Evolutionary conservation across 2,113 vertebrate genomes (phyloP).

Genomic region (Anolis carolinensis): DNA sequence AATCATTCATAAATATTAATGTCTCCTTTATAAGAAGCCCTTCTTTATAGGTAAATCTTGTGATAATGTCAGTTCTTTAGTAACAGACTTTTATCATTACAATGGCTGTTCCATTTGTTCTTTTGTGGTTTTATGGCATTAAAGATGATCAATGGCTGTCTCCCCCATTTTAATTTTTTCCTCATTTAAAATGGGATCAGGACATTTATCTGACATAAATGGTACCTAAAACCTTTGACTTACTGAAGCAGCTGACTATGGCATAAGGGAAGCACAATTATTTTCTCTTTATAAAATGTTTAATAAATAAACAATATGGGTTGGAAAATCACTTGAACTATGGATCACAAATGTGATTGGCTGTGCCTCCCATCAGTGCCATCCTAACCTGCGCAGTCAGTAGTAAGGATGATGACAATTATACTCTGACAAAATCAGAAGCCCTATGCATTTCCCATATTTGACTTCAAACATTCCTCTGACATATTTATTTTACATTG

Average conservation of each 20-base stretch:
- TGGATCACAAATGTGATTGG: background rate
- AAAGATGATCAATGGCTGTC: no score
- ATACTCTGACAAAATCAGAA: no score
- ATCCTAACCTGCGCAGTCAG: no score
- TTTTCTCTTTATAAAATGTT: background rate
- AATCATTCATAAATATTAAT: no score
- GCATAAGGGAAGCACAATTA: background rate
- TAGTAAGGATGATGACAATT: no score
- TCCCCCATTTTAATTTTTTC: background rate
- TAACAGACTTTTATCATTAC: background rate
- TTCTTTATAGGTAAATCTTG: background rate
- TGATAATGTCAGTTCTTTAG: background rate
- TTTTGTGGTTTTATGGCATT: background rate
- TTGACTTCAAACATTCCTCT: no score
- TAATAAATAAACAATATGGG: background rate
- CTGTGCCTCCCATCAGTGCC: no score
- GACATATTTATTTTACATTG: background rate
- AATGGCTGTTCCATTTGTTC: background rate
- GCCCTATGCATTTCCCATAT: no score
- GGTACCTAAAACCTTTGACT: background rate
- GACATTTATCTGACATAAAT: background rate
- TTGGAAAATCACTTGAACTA: background rate
- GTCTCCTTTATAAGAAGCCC: no score
- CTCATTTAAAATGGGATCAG: background rate
- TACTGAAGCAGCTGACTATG: no score